Base-by-base conservation (phyloP, 1,140 invertebrate species). In the Bombus huntii region DNA sequence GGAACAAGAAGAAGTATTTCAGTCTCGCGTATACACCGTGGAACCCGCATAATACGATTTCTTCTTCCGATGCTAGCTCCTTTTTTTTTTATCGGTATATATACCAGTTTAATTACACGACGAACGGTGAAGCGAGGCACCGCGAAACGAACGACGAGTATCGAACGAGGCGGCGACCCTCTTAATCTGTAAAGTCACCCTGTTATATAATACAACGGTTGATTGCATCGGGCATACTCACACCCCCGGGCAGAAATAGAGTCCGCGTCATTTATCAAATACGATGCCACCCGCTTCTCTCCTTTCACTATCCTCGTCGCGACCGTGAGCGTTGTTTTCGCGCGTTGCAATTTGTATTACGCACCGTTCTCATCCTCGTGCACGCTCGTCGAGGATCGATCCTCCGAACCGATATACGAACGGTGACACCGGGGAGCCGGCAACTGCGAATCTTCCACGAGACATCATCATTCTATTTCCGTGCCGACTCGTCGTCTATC, bases 261-360 rank as follows among this genome's bases (percentile, higher is more conserved):
- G 89, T 89, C 68, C 82, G 86, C 87, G 83, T 94, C 93, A 94
- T 94, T 94, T 93, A 93, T 94, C 93, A 94, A 94, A 93, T 91
- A 87, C 85, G 87, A 87, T 89, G 89, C 90, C 89, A 87, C 59
- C 85, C 83, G 76, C 66, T 57, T 82, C 77, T 80, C 81, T 83
- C 84, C 70, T 78, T 53, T 81, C 75, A 72, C 72, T 87, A 81
- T 87, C 74, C 71, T 65, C 73, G 83, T 71, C 70, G 81, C 87
- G 74, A 81, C 25, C 47, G 57, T 73, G 83, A 78, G 62, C 81
- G 90, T 85, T 87, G 87, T 91, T 92, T 92, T 92, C 87, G 89
- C 88, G 81, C 34, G 37, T 83, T 89, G 86, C 92, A 92, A 94
- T 94, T 92, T 92, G 92, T 93, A 93, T 93, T 90, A 91, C 88